Percentiles rank a stretch among this genome's conserved stretches.
Evolutionary conservation across 2,113 vertebrate species (phyloP).

Genomic region (Spea bombifrons): DNA sequence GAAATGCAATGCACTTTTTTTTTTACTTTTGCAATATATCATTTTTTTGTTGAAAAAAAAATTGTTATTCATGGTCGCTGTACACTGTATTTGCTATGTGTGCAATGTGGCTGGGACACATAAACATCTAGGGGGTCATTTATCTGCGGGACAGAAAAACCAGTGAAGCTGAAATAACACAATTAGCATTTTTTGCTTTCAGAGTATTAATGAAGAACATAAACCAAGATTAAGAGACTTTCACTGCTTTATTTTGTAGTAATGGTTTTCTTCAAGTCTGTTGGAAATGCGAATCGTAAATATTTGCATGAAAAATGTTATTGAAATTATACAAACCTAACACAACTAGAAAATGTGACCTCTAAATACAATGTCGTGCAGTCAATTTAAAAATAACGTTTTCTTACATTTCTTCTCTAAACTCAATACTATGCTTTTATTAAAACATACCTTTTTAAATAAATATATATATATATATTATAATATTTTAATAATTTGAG

Average conservation of each 20-base stretch:
- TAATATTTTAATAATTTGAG: no score
- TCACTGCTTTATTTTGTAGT: conserved; percentile 1
- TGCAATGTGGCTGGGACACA: background rate
- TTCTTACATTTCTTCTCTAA: no score
- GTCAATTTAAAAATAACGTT: background rate
- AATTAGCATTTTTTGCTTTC: conserved; percentile 6
- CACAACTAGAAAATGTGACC: background rate
- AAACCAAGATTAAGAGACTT: conserved; percentile 5
- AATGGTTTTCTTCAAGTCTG: conserved; percentile 3
- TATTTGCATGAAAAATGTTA: background rate
- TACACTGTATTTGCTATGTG: background rate
- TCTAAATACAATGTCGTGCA: conserved; percentile 13
- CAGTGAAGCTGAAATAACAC: background rate
- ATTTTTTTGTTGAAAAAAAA: background rate
- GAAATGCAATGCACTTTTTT: no score
- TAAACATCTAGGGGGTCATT: conserved; percentile 6
- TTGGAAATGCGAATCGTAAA: conserved; percentile 3
- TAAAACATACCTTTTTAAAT: no score
- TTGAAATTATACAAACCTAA: background rate
- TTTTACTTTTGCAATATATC: background rate
- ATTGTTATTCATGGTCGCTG: background rate
- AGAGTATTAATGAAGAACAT: conserved; percentile 4
- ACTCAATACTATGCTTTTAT: no score
- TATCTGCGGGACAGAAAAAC: background rate
- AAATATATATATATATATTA: no score